Conservation (phyloP, 2,113 vertebrate genomes). For the Ramphastos sulfuratus region DNA sequence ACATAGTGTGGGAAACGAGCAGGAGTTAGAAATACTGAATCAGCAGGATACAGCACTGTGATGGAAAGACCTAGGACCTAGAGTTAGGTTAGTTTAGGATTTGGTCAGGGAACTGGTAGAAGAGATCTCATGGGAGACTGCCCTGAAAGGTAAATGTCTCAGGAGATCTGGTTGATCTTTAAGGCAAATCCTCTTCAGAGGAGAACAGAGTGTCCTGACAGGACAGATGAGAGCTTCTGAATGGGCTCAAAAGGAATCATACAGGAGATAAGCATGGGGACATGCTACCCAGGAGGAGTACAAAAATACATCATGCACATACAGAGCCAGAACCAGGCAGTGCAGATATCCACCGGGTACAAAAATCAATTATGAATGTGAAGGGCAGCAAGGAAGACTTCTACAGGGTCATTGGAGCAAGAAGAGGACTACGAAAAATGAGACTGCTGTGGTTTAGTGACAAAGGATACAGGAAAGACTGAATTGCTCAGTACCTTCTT, state of each 20-base stretch:
- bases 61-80: not conserved
- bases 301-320: not conserved
- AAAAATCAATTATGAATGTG: not conserved
- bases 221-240: not conserved
- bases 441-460: not conserved
- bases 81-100: not conserved
- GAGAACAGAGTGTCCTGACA: not conserved
- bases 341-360: not conserved
- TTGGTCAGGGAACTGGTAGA: not conserved
- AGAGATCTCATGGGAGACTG: not conserved
- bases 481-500: not conserved
- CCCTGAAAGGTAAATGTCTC: not conserved
- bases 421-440: not conserved
- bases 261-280: not conserved
- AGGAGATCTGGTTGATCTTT: not conserved
- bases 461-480: not conserved
- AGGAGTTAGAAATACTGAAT: fast-evolving
- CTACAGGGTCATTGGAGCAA: not conserved
- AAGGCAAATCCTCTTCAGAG: not conserved
- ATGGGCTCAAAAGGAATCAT: not conserved
- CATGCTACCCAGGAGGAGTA: not conserved
- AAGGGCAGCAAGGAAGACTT: not conserved
- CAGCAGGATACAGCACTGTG: not conserved
- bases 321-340: not conserved
- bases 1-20: not conserved